Conservation (phyloP, 2,888 invertebrate genomes). For the Choreutis nemorana region DNA sequence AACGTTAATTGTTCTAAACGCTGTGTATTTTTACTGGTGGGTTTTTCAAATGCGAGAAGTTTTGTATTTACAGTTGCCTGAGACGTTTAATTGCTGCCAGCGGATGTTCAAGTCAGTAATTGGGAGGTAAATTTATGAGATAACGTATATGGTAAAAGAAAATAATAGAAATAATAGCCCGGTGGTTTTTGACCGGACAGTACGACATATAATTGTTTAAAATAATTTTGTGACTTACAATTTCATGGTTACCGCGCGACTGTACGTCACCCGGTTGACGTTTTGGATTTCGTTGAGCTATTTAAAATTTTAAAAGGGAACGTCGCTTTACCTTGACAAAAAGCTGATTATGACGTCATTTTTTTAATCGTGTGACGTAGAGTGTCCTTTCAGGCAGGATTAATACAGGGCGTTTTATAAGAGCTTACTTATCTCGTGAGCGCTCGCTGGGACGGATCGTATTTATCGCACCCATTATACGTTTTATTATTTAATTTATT, state of each 20-base stretch:
- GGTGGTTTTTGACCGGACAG: background rate
- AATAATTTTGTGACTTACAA: too few relatives aligned
- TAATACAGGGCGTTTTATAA: constrained; percentile 62
- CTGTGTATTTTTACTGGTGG: constrained; percentile 50
- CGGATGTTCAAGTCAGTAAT: constrained; percentile 57
- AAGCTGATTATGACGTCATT: constrained; percentile 65
- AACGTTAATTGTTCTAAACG: constrained; percentile 55
- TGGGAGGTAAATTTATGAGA: constrained; percentile 48
- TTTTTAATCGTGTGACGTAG: constrained; percentile 37
- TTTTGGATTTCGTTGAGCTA: constrained; percentile 40
- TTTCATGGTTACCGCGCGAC: constrained; percentile 10
- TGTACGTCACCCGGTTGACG: constrained; percentile 19
- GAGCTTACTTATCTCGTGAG: constrained; percentile 56
- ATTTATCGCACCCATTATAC: constrained; percentile 62
- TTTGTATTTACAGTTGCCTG: constrained; percentile 59
- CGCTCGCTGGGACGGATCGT: constrained; percentile 53
- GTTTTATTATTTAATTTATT: constrained; percentile 67
- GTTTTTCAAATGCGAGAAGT: constrained; percentile 50
- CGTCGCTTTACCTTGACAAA: constrained; percentile 57
- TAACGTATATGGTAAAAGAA: constrained; percentile 30
- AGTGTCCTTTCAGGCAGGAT: constrained; percentile 57
- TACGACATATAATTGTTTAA: constrained; percentile 3
- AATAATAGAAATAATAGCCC: constrained; percentile 17
- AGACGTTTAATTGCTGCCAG: constrained; percentile 51
- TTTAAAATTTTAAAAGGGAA: constrained; percentile 54